Conservation (phyloP, 2,888 invertebrate species). For the Bellardia bayeri region DNA sequence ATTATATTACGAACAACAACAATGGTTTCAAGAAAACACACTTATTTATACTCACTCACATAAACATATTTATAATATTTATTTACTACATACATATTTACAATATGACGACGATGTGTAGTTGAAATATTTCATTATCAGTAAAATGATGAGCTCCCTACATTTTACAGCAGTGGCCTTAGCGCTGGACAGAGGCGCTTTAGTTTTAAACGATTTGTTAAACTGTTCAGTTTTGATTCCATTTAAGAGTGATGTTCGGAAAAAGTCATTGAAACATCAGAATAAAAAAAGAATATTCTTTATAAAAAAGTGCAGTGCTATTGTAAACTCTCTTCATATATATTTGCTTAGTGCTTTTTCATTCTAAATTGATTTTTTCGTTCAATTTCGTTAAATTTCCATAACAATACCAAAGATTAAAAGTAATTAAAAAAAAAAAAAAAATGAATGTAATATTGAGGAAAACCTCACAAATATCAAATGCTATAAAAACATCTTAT, state of each 20-base stretch:
- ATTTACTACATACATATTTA: slow-evolving; percentile 4
- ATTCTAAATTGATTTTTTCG: background rate
- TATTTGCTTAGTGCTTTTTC: background rate
- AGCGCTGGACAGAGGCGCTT: slow-evolving; percentile 12
- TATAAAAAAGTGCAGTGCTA: background rate
- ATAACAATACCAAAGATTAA: slow-evolving; percentile 3
- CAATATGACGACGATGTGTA: slow-evolving; percentile 32
- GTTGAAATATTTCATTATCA: slow-evolving; percentile 63
- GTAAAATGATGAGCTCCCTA: slow-evolving; percentile 37
- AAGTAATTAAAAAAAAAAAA: slow-evolving; percentile 44
- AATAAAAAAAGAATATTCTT: slow-evolving; percentile 1
- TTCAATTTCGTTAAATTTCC: background rate
- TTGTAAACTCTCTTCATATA: background rate
- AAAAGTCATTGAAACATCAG: background rate
- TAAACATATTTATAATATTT: background rate
- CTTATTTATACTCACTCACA: background rate
- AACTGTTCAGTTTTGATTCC: slow-evolving; percentile 51
- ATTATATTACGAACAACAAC: slow-evolving; percentile 13
- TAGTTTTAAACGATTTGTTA: slow-evolving; percentile 60
- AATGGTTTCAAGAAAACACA: background rate
- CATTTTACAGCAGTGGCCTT: slow-evolving; percentile 22
- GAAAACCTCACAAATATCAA: slow-evolving; percentile 58
- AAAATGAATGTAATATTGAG: slow-evolving; percentile 67
- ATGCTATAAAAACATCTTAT: slow-evolving; percentile 54
- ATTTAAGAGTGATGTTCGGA: slow-evolving; percentile 26